A percentile compares a stretch with the other conserved stretches of the same genome.
phyloP scores from a whole-genome alignment of 2,888 invertebrate genomes.

The Azorinus chamasolen region DNA sequence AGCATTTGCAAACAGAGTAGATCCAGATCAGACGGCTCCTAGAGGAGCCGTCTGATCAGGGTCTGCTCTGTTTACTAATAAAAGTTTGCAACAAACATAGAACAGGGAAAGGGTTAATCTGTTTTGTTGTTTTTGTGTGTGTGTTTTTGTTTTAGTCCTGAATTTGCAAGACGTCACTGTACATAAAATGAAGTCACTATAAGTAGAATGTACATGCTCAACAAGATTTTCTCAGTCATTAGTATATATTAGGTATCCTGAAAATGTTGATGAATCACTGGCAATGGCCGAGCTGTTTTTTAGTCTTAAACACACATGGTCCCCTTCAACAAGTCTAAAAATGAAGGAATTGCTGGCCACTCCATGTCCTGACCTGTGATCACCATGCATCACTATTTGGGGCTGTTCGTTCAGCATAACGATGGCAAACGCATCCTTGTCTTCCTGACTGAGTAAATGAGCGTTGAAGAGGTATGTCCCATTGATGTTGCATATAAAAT shows the following conservation, averaged over 20 bases:
- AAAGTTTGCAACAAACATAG: too few relatives aligned
- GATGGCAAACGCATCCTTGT: constrained; percentile 84
- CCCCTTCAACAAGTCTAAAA: constrained; percentile 78
- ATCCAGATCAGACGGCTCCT: too few relatives aligned
- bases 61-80: too few relatives aligned
- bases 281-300: constrained; percentile 83
- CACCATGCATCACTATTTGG: constrained; percentile 84
- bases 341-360: constrained; percentile 85
- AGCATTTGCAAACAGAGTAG: too few relatives aligned
- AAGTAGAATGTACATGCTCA: too few relatives aligned
- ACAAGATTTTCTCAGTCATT: constrained; percentile 48
- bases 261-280: constrained; percentile 85
- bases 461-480: constrained; percentile 84
- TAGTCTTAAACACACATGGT: constrained; percentile 85
- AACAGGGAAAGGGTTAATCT: too few relatives aligned
- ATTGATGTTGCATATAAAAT: constrained; percentile 83
- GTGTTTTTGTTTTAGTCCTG: too few relatives aligned
- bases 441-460: constrained; percentile 83
- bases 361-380: constrained; percentile 83
- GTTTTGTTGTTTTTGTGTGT: too few relatives aligned
- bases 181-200: too few relatives aligned
- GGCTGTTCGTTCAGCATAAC: constrained; percentile 85
- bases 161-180: too few relatives aligned
- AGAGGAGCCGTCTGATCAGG: too few relatives aligned
- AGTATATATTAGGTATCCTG: constrained; percentile 83